Evolutionary conservation across 2,888 invertebrate species (phyloP).

Genomic region (Lottia gigantea): DNA sequence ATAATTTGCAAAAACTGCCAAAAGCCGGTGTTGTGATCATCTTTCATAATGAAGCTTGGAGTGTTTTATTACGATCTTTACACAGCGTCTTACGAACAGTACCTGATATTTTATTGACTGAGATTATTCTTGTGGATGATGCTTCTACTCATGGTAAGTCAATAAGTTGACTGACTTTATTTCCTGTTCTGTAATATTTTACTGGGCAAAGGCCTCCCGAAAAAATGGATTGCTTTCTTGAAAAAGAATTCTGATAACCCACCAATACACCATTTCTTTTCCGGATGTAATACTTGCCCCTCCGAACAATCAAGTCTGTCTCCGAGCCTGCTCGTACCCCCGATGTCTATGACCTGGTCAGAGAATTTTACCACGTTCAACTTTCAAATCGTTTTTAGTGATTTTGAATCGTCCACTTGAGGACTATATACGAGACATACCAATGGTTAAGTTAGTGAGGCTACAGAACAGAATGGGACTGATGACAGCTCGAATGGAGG

Average conservation of each 20-base stretch:
- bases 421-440: constrained; percentile 84
- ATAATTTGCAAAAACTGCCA: constrained; percentile 73
- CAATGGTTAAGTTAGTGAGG: constrained; percentile 91
- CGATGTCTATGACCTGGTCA: too few species aligned
- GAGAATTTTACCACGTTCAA: too few species aligned
- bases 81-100: constrained; percentile 87
- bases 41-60: constrained; percentile 93
- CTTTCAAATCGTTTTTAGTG: constrained; percentile 72
- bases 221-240: too few species aligned
- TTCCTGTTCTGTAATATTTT: too few species aligned
- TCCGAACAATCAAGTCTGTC: too few species aligned
- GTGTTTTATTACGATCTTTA: constrained; percentile 87
- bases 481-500: constrained; percentile 90
- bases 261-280: too few species aligned
- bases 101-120: constrained; percentile 78
- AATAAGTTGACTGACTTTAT: too few species aligned
- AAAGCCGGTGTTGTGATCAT: constrained; percentile 89
- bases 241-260: too few species aligned
- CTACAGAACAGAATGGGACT: constrained; percentile 91
- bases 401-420: constrained; percentile 91
- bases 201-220: too few species aligned
- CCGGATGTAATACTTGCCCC: too few species aligned
- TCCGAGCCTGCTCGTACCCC: too few species aligned
- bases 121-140: constrained; percentile 93
- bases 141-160: constrained; percentile 77